phyloP scores from a whole-genome alignment of 2,888 invertebrate genomes.

The Bellardia pandia region DNA sequence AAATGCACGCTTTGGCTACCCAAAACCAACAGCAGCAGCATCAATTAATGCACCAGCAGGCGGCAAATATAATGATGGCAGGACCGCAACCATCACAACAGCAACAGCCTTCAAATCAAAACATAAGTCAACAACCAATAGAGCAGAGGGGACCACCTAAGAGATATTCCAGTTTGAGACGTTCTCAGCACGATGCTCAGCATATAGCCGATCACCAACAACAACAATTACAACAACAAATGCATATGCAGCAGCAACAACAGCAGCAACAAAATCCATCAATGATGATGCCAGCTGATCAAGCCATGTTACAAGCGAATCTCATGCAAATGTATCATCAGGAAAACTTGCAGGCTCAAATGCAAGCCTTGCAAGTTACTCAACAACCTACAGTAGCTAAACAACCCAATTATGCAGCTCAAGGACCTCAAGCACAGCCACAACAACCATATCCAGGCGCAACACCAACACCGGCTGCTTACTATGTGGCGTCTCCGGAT shows the following conservation, averaged over 20 bases:
- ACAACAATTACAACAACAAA: slow-evolving; percentile 78
- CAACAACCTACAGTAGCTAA: slow-evolving; percentile 74
- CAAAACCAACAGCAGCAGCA: slow-evolving; percentile 79
- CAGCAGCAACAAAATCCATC: slow-evolving; percentile 62
- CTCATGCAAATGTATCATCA: slow-evolving; percentile 75
- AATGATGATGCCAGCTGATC: slow-evolving; percentile 75
- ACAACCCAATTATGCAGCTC: slow-evolving; percentile 76
- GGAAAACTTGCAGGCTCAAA: slow-evolving; percentile 75
- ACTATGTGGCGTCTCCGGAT: slow-evolving; percentile 79
- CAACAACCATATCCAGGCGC: slow-evolving; percentile 77
- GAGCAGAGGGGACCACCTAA: slow-evolving; percentile 86
- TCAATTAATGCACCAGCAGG: slow-evolving; percentile 75
- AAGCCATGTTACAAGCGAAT: slow-evolving; percentile 76
- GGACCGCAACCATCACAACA: slow-evolving; percentile 73
- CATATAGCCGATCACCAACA: slow-evolving; percentile 77
- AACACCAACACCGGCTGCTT: slow-evolving; percentile 77
- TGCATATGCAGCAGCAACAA: slow-evolving; percentile 71
- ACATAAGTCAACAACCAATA: slow-evolving; percentile 79
- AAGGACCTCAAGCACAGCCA: slow-evolving; percentile 77
- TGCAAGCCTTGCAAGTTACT: slow-evolving; percentile 74
- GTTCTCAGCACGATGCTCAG: slow-evolving; percentile 81
- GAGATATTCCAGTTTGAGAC: slow-evolving; percentile 88
- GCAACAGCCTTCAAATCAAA: slow-evolving; percentile 74
- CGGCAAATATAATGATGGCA: slow-evolving; percentile 75
- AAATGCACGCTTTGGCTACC: slow-evolving; percentile 83